phyloP scores from a whole-genome alignment of 1,140 invertebrate species.

The Harpegnathos saltator region DNA sequence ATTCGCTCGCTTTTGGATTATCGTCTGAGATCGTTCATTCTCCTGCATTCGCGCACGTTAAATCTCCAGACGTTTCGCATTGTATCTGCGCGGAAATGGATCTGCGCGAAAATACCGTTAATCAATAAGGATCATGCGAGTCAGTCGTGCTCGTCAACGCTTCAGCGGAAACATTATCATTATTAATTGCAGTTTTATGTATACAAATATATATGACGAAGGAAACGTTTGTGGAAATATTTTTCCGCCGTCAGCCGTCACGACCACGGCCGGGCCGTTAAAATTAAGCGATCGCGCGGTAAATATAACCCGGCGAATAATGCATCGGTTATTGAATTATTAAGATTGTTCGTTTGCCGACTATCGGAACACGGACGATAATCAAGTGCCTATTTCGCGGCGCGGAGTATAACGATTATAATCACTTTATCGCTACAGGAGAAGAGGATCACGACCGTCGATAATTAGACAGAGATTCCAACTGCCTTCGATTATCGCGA shows the following conservation, averaged over 20 bases:
- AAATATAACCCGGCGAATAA: conserved; percentile 58
- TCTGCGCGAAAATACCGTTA: too few species aligned
- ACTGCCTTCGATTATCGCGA: conserved; percentile 49
- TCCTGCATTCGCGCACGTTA: conserved; percentile 8
- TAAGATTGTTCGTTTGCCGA: conserved; percentile 53
- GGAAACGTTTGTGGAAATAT: too few species aligned
- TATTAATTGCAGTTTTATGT: conserved; percentile 7
- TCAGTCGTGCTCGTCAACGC: too few species aligned
- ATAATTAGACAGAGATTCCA: conserved; percentile 57
- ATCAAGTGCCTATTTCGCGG: conserved; percentile 55
- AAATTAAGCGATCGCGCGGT: conserved; percentile 50
- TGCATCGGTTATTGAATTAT: conserved; percentile 51
- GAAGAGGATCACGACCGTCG: conserved; percentile 39
- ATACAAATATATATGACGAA: background rate
- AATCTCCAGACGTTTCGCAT: conserved; percentile 8
- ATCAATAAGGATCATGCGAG: too few species aligned
- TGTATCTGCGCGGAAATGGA: too few species aligned
- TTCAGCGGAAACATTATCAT: too few species aligned
- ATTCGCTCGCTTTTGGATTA: conserved; percentile 35
- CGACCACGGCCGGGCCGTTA: conserved; percentile 2
- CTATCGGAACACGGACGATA: conserved; percentile 36
- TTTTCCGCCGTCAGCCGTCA: background rate
- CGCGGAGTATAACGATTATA: conserved; percentile 49
- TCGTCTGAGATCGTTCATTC: conserved; percentile 32
- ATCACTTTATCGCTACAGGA: conserved; percentile 56